phyloP scores from a whole-genome alignment of 2,113 vertebrate species.

The Sapajus apella region DNA sequence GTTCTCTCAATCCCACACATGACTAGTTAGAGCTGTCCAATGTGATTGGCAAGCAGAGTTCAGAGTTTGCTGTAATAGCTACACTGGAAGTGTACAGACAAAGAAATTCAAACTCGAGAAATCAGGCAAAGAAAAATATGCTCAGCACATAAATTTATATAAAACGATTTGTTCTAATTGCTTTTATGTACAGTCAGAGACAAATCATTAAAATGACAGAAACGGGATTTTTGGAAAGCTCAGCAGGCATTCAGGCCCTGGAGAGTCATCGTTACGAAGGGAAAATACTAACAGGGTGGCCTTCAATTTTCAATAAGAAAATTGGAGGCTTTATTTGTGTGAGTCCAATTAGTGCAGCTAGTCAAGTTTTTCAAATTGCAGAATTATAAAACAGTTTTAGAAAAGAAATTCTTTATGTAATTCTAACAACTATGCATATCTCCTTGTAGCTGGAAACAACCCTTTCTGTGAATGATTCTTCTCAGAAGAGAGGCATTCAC shows the following conservation, averaged over 20 bases:
- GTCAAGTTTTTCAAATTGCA: constrained; percentile 46
- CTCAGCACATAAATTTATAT: neutral
- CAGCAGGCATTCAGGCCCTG: neutral
- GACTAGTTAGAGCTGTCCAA: neutral
- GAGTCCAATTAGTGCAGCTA: neutral
- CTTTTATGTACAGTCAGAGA: neutral
- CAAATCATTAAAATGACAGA: neutral
- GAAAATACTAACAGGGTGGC: neutral
- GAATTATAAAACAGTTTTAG: neutral
- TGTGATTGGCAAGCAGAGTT: neutral
- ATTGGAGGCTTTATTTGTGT: neutral
- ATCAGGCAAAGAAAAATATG: neutral
- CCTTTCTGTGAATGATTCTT: constrained; percentile 4
- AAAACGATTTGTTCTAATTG: neutral
- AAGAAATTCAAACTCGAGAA: neutral
- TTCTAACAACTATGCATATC: neutral
- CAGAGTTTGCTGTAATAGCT: neutral
- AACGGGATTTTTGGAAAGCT: neutral
- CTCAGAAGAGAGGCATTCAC: constrained; percentile 37
- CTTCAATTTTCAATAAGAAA: constrained; percentile 32
- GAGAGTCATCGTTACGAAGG: neutral
- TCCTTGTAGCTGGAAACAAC: neutral
- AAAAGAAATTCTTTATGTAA: constrained; percentile 7
- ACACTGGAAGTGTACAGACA: neutral
- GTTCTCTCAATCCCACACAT: neutral